Evolutionary conservation across 1,140 invertebrate species (phyloP).

Genomic region (Drosophila watanabei): DNA sequence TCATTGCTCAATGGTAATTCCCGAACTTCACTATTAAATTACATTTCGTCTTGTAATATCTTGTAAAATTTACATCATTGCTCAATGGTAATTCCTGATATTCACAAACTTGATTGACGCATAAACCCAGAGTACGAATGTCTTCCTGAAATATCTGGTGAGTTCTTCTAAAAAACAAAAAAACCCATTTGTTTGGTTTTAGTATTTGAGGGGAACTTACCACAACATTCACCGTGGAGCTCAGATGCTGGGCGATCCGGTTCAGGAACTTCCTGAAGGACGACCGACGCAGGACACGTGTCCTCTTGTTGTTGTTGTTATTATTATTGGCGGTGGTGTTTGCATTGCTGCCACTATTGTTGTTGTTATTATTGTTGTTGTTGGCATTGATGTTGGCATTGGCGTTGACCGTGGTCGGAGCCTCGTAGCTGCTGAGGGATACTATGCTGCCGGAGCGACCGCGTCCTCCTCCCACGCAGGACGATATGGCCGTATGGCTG

Average conservation of each 20-base stretch:
- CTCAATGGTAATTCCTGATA: not conserved
- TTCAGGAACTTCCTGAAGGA: conserved; percentile 92
- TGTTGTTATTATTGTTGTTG: conserved; percentile 51
- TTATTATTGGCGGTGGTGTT: conserved; percentile 22
- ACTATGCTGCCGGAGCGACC: conserved; percentile 79
- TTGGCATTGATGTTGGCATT: conserved; percentile 45
- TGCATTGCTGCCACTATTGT: conserved; percentile 47
- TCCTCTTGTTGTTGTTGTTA: conserved; percentile 83
- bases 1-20: not conserved
- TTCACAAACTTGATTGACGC: not conserved
- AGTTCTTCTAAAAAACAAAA: not conserved
- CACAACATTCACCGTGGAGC: conserved; percentile 87
- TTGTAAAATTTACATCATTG: not conserved
- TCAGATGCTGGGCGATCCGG: conserved; percentile 91
- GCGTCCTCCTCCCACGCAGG: conserved; percentile 79
- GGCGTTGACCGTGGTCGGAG: conserved; percentile 47
- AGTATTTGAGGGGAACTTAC: conserved; percentile 79
- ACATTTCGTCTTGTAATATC: not conserved
- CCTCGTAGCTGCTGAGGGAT: conserved; percentile 76
- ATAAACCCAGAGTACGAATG: not conserved
- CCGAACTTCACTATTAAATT: too few species aligned
- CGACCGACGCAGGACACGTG: conserved; percentile 89
- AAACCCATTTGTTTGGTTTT: not conserved
- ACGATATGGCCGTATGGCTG: conserved; percentile 71
- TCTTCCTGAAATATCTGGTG: not conserved